Evolutionary conservation across 2,797 vertebrate species (phyloP).

Genomic region (Rhinatrema bivittatum): DNA sequence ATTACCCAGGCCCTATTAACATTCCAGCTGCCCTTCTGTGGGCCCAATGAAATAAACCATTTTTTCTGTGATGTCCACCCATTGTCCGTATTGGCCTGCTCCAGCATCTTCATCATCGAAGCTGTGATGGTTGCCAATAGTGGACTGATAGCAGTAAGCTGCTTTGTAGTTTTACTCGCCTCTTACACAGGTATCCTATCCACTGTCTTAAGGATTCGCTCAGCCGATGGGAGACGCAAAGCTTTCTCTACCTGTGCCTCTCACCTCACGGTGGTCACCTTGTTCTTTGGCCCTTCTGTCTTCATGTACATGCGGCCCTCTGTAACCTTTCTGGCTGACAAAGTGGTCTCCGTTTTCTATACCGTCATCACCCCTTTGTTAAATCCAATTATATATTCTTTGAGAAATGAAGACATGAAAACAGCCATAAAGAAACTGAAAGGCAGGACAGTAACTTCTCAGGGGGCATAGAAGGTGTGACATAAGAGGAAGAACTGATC

Average conservation of each 20-base stretch:
- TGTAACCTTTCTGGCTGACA: constrained; percentile 39
- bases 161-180: constrained; percentile 35
- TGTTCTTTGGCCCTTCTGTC: constrained; percentile 44
- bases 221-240: constrained; percentile 26
- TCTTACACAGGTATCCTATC: constrained; percentile 40
- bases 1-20: constrained; percentile 35
- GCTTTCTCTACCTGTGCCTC: constrained; percentile 44
- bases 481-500: no score
- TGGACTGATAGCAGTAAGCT: constrained; percentile 37
- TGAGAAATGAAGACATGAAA: constrained; percentile 47
- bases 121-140: constrained; percentile 45
- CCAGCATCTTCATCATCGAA: constrained; percentile 31
- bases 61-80: constrained; percentile 49
- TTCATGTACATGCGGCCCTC: constrained; percentile 46
- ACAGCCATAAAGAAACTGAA: constrained; percentile 30
- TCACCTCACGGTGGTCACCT: constrained; percentile 32
- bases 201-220: constrained; percentile 25
- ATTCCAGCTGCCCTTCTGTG: constrained; percentile 41
- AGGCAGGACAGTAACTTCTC: not conserved
- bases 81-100: constrained; percentile 36
- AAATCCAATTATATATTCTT: constrained; percentile 44
- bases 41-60: constrained; percentile 35
- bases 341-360: constrained; percentile 44
- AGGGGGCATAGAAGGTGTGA: no score
- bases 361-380: constrained; percentile 37